Conservation (phyloP, 2,113 vertebrate species). For the Neotragus moschatus region DNA sequence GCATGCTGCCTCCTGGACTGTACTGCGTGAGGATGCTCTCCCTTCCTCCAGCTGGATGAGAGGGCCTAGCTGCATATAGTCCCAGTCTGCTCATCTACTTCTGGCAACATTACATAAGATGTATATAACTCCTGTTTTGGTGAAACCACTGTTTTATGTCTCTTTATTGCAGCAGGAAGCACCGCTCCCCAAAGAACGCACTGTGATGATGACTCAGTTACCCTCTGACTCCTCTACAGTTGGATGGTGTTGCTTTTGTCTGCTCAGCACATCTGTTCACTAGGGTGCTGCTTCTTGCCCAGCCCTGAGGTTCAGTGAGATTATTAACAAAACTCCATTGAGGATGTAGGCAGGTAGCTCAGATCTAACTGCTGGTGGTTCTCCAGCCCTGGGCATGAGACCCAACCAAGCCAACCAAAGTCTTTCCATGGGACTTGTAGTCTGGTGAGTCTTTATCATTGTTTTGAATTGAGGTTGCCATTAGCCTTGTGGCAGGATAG, state of each 20-base stretch:
- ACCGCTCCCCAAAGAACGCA: not conserved
- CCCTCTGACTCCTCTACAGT: not conserved
- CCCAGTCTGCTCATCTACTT: not conserved
- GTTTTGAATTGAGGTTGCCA: not conserved
- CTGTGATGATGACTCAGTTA: not conserved
- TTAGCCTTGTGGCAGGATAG: not conserved
- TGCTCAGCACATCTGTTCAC: not conserved
- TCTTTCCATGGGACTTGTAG: not conserved
- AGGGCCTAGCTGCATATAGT: too few relatives aligned
- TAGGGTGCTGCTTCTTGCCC: not conserved
- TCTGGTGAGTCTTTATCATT: not conserved
- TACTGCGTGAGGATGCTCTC: not conserved
- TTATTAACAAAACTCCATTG: accelerated
- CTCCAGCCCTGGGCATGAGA: not conserved
- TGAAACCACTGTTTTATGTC: not conserved
- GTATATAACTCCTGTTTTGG: too few relatives aligned
- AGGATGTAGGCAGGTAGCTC: not conserved
- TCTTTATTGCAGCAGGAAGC: not conserved
- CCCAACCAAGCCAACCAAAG: not conserved
- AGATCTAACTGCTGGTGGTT: not conserved
- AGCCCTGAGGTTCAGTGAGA: not conserved
- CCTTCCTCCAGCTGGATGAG: not conserved
- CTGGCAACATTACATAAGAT: not conserved
- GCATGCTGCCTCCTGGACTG: not conserved
- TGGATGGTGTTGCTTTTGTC: not conserved